Evolutionary conservation across 2,888 invertebrate species (phyloP).

Genomic region (Spatulosminthurus flaviceps): DNA sequence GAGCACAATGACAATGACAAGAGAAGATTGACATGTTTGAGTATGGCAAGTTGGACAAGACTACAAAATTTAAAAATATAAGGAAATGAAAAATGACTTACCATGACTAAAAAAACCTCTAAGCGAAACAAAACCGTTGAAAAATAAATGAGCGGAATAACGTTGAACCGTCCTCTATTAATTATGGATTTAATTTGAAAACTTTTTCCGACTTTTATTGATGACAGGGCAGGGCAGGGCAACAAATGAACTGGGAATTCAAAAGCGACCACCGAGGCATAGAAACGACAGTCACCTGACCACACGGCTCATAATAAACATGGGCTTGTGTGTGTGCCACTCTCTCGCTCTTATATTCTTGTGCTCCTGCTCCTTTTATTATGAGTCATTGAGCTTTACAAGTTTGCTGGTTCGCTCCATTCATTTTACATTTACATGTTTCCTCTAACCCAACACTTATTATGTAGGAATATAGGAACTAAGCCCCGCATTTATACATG

Average conservation of each 20-base stretch:
- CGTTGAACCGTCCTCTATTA: neutral
- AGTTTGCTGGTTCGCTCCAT: too few relatives aligned
- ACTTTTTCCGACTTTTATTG: neutral
- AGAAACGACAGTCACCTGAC: constrained; percentile 15
- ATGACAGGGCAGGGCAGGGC: constrained; percentile 30
- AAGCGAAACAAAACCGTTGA: neutral
- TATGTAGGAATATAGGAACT: too few relatives aligned
- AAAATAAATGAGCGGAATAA: neutral
- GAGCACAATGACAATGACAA: neutral
- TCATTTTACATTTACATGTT: too few relatives aligned
- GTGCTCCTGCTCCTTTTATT: neutral
- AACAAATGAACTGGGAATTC: constrained; percentile 2
- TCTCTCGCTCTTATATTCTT: too few relatives aligned
- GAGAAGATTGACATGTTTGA: neutral
- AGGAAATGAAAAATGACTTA: neutral
- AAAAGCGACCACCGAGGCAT: constrained; percentile 15
- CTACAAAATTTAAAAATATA: neutral
- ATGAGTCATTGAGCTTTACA: constrained; percentile 9
- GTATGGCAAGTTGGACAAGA: neutral
- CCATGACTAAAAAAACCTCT: constrained; percentile 19
- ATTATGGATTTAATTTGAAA: too few relatives aligned
- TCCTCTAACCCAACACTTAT: too few relatives aligned
- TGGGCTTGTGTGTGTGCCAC: neutral
- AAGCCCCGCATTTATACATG: too few relatives aligned
- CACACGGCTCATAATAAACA: neutral